These are phyloP conservation scores for Gallinago nigripennis DNA, from an alignment of 2,797 vertebrate genomes.

Conservation along the genomic window DNA sequence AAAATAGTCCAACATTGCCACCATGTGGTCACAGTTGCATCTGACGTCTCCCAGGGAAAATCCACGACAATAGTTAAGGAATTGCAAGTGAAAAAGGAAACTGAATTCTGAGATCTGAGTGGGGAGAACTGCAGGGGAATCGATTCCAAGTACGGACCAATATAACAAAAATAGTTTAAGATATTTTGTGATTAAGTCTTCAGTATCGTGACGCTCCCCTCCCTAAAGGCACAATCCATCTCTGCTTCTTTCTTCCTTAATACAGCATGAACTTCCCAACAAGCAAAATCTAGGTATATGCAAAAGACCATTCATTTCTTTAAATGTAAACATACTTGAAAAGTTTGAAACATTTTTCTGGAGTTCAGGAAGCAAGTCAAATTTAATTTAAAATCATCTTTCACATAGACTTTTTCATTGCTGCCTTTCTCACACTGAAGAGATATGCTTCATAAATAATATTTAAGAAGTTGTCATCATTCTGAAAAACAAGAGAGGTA, in stretches of 20 bases:
- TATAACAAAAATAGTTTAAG: constrained; percentile 29
- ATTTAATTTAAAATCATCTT: background rate
- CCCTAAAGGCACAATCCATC: constrained; percentile 36
- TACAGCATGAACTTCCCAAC: background rate
- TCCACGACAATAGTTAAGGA: background rate
- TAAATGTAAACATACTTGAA: background rate
- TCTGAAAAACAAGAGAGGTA: constrained; percentile 79
- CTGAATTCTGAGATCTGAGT: background rate
- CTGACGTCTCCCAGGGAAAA: background rate
- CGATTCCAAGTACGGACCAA: background rate
- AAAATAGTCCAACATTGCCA: constrained; percentile 67
- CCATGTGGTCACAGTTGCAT: constrained; percentile 31
- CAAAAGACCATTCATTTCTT: constrained; percentile 41
- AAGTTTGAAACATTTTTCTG: background rate
- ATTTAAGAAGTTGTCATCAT: constrained; percentile 89
- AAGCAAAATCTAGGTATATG: background rate
- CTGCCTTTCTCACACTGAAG: constrained; percentile 77
- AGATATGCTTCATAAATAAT: constrained; percentile 92
- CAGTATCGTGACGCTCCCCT: background rate
- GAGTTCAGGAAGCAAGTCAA: background rate
- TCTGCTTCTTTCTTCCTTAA: background rate
- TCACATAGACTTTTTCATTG: constrained; percentile 70
- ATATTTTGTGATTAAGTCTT: background rate
- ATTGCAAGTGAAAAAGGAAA: background rate
- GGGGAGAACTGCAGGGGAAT: background rate